Evolutionary conservation across 2,797 vertebrate genomes (phyloP), one percentile per base, ranked within the genome.

Genomic region (Hippocampus kuda): DNA sequence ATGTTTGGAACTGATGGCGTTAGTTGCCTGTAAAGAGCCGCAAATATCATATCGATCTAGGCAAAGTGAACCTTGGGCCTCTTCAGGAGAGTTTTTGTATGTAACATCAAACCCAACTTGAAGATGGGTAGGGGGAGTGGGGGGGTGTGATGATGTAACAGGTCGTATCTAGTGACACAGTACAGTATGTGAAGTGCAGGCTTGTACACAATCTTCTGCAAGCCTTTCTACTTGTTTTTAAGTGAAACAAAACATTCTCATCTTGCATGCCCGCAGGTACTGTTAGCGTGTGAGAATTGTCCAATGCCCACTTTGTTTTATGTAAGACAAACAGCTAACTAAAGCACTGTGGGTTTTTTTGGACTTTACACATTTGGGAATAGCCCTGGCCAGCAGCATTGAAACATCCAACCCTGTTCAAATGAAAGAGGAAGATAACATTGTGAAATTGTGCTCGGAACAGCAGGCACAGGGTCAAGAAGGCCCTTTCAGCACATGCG

Each of bases 391-490:
- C 5, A 38, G 15, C 57, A 60, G 27, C 13, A 30, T 30, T 38
- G 26, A 38, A 34, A 60, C 7, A 57, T 57, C 26, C 15, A 20
- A 18, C 10, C 27, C 59, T 60, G 59, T 11, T 60, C 27, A 60
- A 60, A 60, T 27, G 16, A 15, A 34, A 60, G 16, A 60, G 7
- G 26, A 48, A 65, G 63, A 48, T 27, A 44, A 16, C 24, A 18
- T 46, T 65, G 24, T 48, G 13, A 65, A 65, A 65, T 48, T 65
- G 24, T 27, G 44, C 63, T 18, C 13, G 24, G 24, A 65, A 65
- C 42, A 30, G 63, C 42, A 65, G 63, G 44, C 63, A 5, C 16
- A 8, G 44, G 73, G 77, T 72, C 67, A 71, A n/a, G 54, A 66
- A n/a, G n/a, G 26, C 20, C 65, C 30, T 51, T 53, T 38, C 16